Evolutionary conservation across 2,888 invertebrate species (phyloP), one percentile per base, ranked within the genome.

Genomic region (Lamproptera curius): DNA sequence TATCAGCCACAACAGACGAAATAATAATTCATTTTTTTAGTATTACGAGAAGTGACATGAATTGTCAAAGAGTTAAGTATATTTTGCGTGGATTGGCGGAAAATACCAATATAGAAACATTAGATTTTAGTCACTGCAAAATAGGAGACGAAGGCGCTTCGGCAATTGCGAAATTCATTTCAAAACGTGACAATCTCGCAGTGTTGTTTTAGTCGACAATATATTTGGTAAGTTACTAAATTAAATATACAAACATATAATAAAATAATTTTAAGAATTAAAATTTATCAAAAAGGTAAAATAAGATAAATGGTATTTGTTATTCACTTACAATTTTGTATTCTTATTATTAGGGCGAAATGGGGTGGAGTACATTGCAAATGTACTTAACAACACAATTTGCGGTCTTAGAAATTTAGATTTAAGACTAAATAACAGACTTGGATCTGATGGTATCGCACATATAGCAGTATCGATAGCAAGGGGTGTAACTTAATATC

Each of bases 101-200:
- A 35, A 76, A 68, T 53, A 60, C 69, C 52, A 65, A 81, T 56
- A 57, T 92, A 39, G 80, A 88, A 47, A 89, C 89, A 37, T 58
- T 93, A 37, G 91, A 92, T 68, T 87, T 93, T 42, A 91, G 92
- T 41, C 90, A 92, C 59, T 92, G 92, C 64, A 87, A 89, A 63
- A 88, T 93, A 51, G 86, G 77, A 0, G 89, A 92, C 60, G 78
- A 84, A 11, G 92, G 92, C 0, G 90, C 90, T 2, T 69, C 89
- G 11, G 90, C 90, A n/a, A 72, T 92, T 5, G 90, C 90, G 1
- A 91, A 91, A 67, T 79, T 88, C 56, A 78, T 90, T 46, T 70
- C 75, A 10, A 76, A 79, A 50, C 88, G 89, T 56, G 84, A 82
- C 28, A 75, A 73, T 46, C 67, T 46, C 73, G 79, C 51, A 78